Percentiles rank a stretch among this genome's conserved stretches.
These are phyloP conservation scores for Platorchestia sp. DNA, from an alignment of 1,140 invertebrate genomes.

Conservation along the genomic window DNA sequence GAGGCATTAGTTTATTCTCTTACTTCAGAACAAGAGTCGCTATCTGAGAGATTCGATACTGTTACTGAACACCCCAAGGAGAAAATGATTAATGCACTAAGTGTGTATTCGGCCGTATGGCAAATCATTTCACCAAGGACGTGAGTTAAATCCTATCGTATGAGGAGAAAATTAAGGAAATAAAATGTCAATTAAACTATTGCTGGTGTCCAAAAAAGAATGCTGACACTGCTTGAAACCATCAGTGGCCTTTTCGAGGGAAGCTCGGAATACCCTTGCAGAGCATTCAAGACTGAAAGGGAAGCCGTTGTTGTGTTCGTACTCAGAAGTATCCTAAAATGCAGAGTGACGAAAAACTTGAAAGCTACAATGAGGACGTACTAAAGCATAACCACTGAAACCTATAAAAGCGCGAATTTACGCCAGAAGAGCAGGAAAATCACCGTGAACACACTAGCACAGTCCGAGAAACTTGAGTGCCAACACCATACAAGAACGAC, in stretches of 20 bases:
- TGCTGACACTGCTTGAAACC: neutral
- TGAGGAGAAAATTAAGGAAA: neutral
- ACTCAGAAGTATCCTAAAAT: neutral
- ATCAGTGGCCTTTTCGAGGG: too few relatives aligned
- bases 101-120: neutral
- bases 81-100: neutral
- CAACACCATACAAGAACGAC: neutral
- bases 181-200: neutral
- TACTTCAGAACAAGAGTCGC: neutral
- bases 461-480: neutral
- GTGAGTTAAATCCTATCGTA: neutral
- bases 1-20: neutral
- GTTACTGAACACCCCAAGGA: neutral
- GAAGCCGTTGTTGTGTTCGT: neutral
- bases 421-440: neutral
- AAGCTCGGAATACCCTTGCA: neutral
- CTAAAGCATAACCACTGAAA: neutral
- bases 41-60: neutral
- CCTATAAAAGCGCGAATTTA: neutral
- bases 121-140: neutral
- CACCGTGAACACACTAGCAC: neutral
- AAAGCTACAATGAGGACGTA: neutral
- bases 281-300: neutral
- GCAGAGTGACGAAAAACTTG: neutral
- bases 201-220: neutral